A percentile compares a stretch with the other conserved stretches of the same genome.
phyloP scores from a whole-genome alignment of 2,113 vertebrate species.

The Murina feae region DNA sequence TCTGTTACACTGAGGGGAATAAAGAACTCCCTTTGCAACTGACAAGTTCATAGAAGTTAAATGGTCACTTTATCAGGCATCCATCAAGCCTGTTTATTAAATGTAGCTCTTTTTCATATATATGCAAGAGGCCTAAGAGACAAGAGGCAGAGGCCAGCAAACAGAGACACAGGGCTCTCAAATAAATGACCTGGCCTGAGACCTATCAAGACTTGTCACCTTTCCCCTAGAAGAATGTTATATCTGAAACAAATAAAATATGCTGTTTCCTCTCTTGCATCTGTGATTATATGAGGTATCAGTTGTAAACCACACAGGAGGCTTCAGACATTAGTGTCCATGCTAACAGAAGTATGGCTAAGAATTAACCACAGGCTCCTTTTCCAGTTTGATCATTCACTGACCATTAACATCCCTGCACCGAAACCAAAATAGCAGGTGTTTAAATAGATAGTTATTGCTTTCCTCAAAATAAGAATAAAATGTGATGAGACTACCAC shows the following conservation, averaged over 20 bases:
- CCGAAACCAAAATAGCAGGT: neutral
- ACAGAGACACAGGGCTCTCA: neutral
- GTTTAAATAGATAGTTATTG: neutral
- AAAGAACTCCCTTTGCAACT: neutral
- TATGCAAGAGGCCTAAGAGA: neutral
- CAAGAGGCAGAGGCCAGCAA: neutral
- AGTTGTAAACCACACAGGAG: neutral
- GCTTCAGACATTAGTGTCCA: neutral
- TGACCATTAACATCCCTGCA: neutral
- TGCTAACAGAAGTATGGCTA: constrained; percentile 1
- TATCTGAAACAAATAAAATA: neutral
- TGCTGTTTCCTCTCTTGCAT: neutral
- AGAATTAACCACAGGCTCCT: neutral
- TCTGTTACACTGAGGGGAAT: neutral
- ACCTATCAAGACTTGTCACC: neutral
- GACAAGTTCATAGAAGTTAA: neutral
- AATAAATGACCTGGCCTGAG: neutral
- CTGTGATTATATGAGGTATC: neutral
- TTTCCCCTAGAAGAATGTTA: neutral
- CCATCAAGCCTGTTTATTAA: neutral
- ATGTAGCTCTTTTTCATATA: neutral
- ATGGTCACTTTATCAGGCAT: neutral
- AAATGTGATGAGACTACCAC: neutral
- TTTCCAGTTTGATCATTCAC: constrained; percentile 14
- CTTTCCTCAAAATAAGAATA: constrained; percentile 21